Evolutionary conservation across 2,888 invertebrate species (phyloP).

Genomic region (Globia sparganii): DNA sequence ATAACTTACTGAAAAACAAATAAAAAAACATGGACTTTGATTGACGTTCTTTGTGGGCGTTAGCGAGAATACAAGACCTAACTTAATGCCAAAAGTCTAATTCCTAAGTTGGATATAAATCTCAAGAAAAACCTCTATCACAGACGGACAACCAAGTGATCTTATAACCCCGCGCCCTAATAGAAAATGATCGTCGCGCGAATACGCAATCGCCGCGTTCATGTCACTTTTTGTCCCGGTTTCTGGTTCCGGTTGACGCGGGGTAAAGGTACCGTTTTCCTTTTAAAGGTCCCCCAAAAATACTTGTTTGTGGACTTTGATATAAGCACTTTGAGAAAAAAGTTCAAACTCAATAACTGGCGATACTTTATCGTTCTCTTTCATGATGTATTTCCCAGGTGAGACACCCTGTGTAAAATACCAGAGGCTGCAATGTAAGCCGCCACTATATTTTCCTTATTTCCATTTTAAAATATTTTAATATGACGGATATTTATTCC

Average conservation of each 20-base stretch:
- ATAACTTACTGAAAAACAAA: background rate
- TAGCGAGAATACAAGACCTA: background rate
- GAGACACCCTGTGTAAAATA: conserved; percentile 12
- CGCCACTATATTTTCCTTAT: conserved; percentile 41
- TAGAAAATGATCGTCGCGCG: background rate
- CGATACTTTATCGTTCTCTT: conserved; percentile 5
- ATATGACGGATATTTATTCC: conserved; percentile 64
- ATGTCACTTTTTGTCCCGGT: background rate
- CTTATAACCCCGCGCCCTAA: background rate
- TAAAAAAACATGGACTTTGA: background rate
- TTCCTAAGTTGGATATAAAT: background rate
- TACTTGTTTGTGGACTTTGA: background rate
- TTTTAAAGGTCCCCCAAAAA: background rate
- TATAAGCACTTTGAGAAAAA: background rate
- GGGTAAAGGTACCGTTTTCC: background rate
- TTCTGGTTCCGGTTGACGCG: background rate
- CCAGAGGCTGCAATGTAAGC: conserved; percentile 54
- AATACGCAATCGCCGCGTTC: background rate
- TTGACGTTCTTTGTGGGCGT: background rate
- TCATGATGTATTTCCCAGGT: conserved; percentile 27
- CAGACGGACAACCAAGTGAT: background rate
- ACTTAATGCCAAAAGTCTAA: background rate
- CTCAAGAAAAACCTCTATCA: background rate
- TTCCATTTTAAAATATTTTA: conserved; percentile 60
- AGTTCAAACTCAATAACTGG: background rate